Base-by-base conservation (phyloP, 2,113 vertebrate species). In the Cheirogaleus medius region DNA sequence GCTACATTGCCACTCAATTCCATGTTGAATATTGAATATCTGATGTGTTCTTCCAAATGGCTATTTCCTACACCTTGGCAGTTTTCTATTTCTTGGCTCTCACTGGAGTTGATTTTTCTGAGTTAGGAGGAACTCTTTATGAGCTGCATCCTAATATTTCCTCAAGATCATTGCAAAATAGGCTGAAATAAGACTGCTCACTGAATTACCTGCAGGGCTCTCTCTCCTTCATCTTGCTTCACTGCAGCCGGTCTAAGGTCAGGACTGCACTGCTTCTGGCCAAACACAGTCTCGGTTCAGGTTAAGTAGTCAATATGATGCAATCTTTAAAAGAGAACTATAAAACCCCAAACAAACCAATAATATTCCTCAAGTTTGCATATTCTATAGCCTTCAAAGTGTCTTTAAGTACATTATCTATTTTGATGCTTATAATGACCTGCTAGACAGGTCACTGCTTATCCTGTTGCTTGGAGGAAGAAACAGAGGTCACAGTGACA, bases 41-140 rank as follows among this genome's bases (percentile, higher is more conserved):
- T 58, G 93, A 95, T 87, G 90, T 1, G 0, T 93, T 97, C 86
- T 93, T 95, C 89, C 96, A 95, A 97, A 94, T 63, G 93, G 91
- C 95, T 94, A 83, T 97, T 95, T 96, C 96, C 96, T 93, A 86
- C 86, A 94, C 68, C 37, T 93, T 84, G 78, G 83, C 78, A 84
- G 93, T 94, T 97, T 97, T 95, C 97, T 95, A 54, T 95, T 97
- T 96, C 97, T 96, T 95, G 87, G 91, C 91, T 96, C 93, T 98
- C 49, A 4, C 78, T 89, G 91, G 95, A 94, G 96, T 93, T 97
- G 95, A 95, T 97, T 96, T 97, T 97, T 91, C 89, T 66, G 93
- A 95, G 97, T 97, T 97, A 83, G 89, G 87, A 92, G 97, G 94
- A 94, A 90, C 97, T 97, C 94, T 97, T 93, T 91, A 91, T 94